Evolutionary conservation across 2,113 vertebrate genomes (phyloP).

Genomic region (Zeus faber): DNA sequence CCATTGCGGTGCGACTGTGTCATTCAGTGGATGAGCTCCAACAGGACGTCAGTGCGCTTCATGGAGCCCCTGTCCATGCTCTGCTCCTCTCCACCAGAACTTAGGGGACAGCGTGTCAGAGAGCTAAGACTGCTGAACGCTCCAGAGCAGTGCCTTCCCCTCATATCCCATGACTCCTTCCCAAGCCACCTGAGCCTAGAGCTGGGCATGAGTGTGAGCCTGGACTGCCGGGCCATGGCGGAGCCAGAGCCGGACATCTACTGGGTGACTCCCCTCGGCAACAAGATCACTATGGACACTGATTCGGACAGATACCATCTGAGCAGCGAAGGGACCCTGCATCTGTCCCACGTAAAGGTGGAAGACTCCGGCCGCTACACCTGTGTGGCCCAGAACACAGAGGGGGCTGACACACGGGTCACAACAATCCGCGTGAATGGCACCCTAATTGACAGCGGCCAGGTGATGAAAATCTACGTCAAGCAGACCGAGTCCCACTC

Average conservation of each 20-base stretch:
- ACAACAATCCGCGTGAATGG: constrained; percentile 89
- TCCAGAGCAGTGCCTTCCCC: constrained; percentile 88
- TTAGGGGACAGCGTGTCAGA: constrained; percentile 84
- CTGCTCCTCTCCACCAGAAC: constrained; percentile 87
- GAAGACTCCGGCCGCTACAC: constrained; percentile 95
- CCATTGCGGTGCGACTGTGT: constrained; percentile 94
- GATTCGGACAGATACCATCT: constrained; percentile 87
- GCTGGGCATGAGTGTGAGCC: constrained; percentile 78
- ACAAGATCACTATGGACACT: constrained; percentile 85
- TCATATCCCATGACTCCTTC: constrained; percentile 90
- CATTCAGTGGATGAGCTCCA: constrained; percentile 93
- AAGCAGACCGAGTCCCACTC: constrained; percentile 93
- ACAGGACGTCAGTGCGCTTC: constrained; percentile 92
- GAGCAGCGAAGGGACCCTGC: constrained; percentile 86
- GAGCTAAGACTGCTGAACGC: constrained; percentile 81
- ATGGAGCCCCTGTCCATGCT: constrained; percentile 97
- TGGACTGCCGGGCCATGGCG: constrained; percentile 95
- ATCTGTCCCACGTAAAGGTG: constrained; percentile 82
- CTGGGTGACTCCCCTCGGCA: constrained; percentile 94
- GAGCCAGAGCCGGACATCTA: constrained; percentile 97
- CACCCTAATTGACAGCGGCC: constrained; percentile 86
- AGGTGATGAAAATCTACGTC: constrained; percentile 92
- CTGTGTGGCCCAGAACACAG: constrained; percentile 92
- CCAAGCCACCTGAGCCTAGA: constrained; percentile 87
- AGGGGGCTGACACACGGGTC: constrained; percentile 90